These are phyloP conservation scores for Ochropacha duplaris DNA, from an alignment of 2,888 invertebrate species.

Conservation along the genomic window DNA sequence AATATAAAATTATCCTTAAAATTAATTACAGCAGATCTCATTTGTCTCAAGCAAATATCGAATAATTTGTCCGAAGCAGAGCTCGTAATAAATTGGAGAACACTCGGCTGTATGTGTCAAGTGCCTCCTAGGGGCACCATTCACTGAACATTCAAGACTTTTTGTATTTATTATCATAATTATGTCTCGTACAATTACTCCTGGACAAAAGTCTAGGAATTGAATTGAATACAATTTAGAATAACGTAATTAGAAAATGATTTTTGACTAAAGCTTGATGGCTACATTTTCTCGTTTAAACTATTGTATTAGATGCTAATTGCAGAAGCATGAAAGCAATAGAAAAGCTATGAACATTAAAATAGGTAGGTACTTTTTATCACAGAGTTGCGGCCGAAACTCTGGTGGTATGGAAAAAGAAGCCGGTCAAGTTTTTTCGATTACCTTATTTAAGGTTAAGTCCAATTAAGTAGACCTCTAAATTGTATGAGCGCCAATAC, in stretches of 20 bases:
- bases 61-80: conserved; percentile 24
- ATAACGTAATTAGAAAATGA: too few species aligned
- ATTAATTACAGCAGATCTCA: neutral
- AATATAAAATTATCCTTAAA: neutral
- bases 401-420: too few species aligned
- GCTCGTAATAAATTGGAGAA: conserved; percentile 47
- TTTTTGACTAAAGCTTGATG: too few species aligned
- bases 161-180: conserved; percentile 33
- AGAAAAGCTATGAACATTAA: too few species aligned
- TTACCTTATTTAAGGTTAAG: too few species aligned
- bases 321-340: too few species aligned
- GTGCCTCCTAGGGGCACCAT: conserved; percentile 22
- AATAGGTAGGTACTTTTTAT: too few species aligned
- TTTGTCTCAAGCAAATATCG: conserved; percentile 18
- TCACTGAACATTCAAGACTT: conserved; percentile 28
- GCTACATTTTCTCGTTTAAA: too few species aligned
- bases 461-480: too few species aligned
- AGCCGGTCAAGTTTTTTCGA: too few species aligned
- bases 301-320: neutral
- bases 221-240: neutral
- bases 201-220: neutral
- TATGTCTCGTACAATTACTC: conserved; percentile 11
- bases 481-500: too few species aligned
- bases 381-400: too few species aligned
- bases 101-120: conserved; percentile 39